Percentiles rank a stretch among this genome's conserved stretches.
Evolutionary conservation across 1,140 invertebrate species (phyloP).

Genomic region (Argopecten irradians): DNA sequence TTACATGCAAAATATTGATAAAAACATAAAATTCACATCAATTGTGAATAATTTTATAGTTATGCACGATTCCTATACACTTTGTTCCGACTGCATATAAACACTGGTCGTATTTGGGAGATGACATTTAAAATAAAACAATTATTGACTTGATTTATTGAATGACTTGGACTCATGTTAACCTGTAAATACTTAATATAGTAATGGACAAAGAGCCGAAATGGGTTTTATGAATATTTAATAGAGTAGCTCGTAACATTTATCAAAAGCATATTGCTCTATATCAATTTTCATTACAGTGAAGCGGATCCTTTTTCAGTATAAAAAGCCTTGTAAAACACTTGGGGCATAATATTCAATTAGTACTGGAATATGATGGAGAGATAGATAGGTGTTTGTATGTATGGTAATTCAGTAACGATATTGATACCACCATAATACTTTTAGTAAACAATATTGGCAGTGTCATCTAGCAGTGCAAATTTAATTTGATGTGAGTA

Average conservation of each 20-base stretch:
- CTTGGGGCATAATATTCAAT: neutral
- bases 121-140: slow-evolving; percentile 10
- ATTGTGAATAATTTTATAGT: slow-evolving; percentile 23
- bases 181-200: slow-evolving; percentile 12
- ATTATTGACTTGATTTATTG: neutral
- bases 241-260: neutral
- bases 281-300: neutral
- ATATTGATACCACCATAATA: neutral
- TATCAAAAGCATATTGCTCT: neutral
- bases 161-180: slow-evolving; percentile 6
- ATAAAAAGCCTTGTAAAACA: neutral
- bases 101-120: neutral
- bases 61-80: neutral
- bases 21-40: slow-evolving; percentile 3
- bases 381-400: neutral
- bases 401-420: neutral
- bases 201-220: neutral
- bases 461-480: neutral
- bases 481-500: neutral
- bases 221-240: neutral
- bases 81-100: slow-evolving; percentile 11
- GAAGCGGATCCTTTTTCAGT: neutral
- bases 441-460: neutral
- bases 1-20: neutral
- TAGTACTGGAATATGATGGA: neutral